Percentiles rank a stretch among this genome's conserved stretches.
phyloP scores from a whole-genome alignment of 2,113 vertebrate species.

The Hippocampus comes region DNA sequence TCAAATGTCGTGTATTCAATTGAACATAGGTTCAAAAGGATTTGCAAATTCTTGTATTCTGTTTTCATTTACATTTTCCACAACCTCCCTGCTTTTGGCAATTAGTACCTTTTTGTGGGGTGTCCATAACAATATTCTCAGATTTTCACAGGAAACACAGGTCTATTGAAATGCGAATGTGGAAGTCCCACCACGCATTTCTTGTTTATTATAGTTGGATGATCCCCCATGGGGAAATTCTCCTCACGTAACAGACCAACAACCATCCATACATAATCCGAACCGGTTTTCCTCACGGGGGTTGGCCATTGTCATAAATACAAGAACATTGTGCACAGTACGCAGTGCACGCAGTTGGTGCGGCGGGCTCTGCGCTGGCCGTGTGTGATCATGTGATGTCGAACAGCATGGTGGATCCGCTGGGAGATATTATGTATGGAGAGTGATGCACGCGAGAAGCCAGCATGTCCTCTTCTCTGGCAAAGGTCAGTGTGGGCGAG shows the following conservation, averaged over 20 bases:
- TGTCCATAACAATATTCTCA: no score
- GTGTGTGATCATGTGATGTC: not conserved
- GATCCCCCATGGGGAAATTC: not conserved
- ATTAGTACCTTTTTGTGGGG: no score
- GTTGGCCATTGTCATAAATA: not conserved
- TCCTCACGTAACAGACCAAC: not conserved
- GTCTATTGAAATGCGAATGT: not conserved
- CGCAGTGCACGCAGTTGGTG: not conserved
- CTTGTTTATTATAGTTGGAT: not conserved
- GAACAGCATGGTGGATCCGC: constrained; percentile 5
- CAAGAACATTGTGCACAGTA: not conserved
- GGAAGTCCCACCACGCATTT: not conserved
- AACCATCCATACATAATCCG: not conserved
- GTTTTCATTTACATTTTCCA: no score
- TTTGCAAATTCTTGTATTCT: no score
- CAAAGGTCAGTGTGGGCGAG: constrained; percentile 63
- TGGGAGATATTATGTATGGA: constrained; percentile 18
- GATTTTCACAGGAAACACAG: not conserved
- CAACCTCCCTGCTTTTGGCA: no score
- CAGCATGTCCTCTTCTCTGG: constrained; percentile 31
- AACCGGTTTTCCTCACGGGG: no score
- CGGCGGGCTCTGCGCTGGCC: not conserved
- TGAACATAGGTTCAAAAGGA: no score
- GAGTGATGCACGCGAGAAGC: constrained; percentile 18
- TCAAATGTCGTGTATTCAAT: no score